phyloP scores from a whole-genome alignment of 2,888 invertebrate species.

The Dynastes maya region DNA sequence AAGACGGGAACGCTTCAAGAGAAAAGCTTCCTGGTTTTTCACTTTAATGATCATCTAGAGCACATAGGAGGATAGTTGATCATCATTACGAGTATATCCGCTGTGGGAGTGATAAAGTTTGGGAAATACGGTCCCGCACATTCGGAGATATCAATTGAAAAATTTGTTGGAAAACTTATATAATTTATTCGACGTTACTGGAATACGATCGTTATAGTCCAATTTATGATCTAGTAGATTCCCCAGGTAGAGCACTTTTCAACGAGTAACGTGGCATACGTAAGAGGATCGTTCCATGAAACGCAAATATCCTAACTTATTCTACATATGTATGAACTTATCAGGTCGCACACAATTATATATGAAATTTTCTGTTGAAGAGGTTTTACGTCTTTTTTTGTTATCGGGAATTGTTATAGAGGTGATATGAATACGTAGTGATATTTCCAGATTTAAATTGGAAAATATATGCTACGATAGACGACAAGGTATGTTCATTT shows the following conservation, averaged over 20 bases:
- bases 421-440: too few species aligned
- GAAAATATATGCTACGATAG: too few species aligned
- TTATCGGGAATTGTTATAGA: too few species aligned
- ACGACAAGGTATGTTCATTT: too few species aligned
- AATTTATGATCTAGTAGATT: conserved; percentile 25
- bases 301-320: not conserved
- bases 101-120: conserved; percentile 17
- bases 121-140: conserved; percentile 11
- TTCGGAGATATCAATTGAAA: conserved; percentile 32
- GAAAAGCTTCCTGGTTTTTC: not conserved
- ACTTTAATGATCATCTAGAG: not conserved
- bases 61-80: conserved; percentile 2
- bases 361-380: not conserved
- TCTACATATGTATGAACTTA: conserved; percentile 1
- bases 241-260: not conserved
- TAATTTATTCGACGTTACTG: conserved; percentile 22
- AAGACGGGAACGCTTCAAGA: not conserved
- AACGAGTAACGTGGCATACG: not conserved
- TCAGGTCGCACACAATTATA: too few species aligned
- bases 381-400: too few species aligned
- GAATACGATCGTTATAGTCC: conserved; percentile 15
- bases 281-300: not conserved
- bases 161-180: conserved; percentile 22
- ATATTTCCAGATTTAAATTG: too few species aligned
- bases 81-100: conserved; percentile 14